Evolutionary conservation across 2,888 invertebrate genomes (phyloP).

Genomic region (Bimastos eiseni): DNA sequence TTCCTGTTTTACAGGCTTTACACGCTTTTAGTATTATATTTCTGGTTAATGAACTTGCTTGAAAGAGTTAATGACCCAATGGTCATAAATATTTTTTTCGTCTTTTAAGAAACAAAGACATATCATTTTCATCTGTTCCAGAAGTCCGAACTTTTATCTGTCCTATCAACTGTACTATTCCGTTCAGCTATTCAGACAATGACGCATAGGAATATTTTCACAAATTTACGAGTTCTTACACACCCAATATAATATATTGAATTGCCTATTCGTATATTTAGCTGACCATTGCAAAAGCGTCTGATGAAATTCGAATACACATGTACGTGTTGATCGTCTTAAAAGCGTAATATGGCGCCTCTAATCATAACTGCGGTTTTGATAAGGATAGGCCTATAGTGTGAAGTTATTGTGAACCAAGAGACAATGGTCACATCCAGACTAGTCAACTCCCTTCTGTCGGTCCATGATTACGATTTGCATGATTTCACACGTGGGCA

Average conservation of each 20-base stretch:
- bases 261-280: background rate
- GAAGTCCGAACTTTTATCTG: background rate
- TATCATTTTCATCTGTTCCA: background rate
- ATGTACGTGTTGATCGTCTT: background rate
- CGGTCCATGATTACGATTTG: too few species aligned
- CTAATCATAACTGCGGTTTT: background rate
- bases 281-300: background rate
- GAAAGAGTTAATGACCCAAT: background rate
- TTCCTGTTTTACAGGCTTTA: background rate
- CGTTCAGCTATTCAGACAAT: background rate
- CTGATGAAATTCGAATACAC: background rate
- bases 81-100: background rate
- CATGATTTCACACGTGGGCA: too few species aligned
- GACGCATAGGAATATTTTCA: background rate
- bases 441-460: too few species aligned
- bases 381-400: background rate
- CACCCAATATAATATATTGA: background rate
- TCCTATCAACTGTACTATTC: background rate
- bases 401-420: background rate
- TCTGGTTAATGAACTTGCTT: background rate
- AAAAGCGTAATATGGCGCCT: background rate
- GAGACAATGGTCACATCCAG: too few species aligned
- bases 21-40: background rate
- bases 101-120: background rate
- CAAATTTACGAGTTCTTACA: background rate